A percentile compares a stretch with the other conserved stretches of the same genome.
Conservation (phyloP, 2,888 invertebrate genomes). For the Melanchra persicariae region DNA sequence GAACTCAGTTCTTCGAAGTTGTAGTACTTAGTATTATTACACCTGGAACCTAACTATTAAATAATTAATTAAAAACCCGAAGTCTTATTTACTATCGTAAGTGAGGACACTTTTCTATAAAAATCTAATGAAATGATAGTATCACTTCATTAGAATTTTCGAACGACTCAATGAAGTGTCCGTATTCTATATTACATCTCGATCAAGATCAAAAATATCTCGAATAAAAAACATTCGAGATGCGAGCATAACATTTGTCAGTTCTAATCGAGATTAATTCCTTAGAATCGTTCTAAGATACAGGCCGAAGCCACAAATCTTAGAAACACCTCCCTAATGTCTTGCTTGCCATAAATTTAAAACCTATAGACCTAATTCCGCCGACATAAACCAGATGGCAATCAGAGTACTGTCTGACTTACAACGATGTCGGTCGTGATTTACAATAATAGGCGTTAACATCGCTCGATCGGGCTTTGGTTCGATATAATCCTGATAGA, state of each 20-base stretch:
- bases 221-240: conserved; percentile 1
- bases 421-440: conserved; percentile 71
- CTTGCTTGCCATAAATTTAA: conserved; percentile 50
- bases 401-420: conserved; percentile 60
- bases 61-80: not conserved
- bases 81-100: too few species aligned
- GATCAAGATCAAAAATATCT: not conserved
- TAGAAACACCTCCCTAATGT: conserved; percentile 21
- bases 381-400: conserved; percentile 65
- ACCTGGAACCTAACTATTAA: not conserved
- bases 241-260: too few species aligned
- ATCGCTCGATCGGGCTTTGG: conserved; percentile 32
- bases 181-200: not conserved
- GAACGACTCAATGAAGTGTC: not conserved
- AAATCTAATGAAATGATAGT: too few species aligned
- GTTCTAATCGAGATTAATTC: not conserved
- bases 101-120: too few species aligned
- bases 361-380: conserved; percentile 57
- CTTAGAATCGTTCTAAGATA: not conserved
- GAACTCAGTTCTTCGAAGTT: not conserved
- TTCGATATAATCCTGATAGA: conserved; percentile 70
- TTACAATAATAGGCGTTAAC: conserved; percentile 75
- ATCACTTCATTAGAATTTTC: not conserved
- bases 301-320: conserved; percentile 19
- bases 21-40: not conserved